These are phyloP conservation scores for Desoria tigrina DNA, from an alignment of 2,888 invertebrate genomes.

Conservation along the genomic window DNA sequence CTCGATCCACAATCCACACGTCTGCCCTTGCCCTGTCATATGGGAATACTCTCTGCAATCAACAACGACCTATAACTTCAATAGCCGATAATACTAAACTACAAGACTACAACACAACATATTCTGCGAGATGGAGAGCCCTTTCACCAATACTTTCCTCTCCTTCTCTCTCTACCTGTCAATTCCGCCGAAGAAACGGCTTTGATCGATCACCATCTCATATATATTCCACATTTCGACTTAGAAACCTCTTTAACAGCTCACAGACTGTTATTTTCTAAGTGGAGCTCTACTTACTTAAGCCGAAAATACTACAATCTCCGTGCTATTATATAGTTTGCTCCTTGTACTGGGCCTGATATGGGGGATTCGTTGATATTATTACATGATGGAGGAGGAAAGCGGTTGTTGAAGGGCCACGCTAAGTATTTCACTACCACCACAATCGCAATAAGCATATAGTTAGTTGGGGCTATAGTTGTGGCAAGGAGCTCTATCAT, in stretches of 20 bases:
- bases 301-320: neutral
- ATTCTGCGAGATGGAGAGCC: neutral
- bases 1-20: constrained; percentile 1
- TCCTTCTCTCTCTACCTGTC: constrained; percentile 52
- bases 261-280: constrained; percentile 50
- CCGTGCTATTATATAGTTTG: neutral
- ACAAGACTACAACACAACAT: too few species aligned
- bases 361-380: neutral
- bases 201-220: constrained; percentile 53
- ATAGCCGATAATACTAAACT: too few species aligned
- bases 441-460: too few species aligned
- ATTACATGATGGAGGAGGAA: neutral
- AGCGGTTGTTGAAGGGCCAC: neutral
- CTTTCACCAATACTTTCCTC: constrained; percentile 21
- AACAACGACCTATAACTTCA: too few species aligned
- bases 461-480: too few species aligned
- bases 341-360: too few species aligned
- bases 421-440: too few species aligned
- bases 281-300: constrained; percentile 41
- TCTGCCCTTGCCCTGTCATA: constrained; percentile 11
- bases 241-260: constrained; percentile 55
- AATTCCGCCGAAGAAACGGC: constrained; percentile 54
- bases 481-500: too few species aligned
- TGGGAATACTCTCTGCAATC: neutral
- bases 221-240: constrained; percentile 52